Evolutionary conservation across 2,888 invertebrate genomes (phyloP), one percentile per base, ranked within the genome.

Genomic region (Agonum fuliginosum): DNA sequence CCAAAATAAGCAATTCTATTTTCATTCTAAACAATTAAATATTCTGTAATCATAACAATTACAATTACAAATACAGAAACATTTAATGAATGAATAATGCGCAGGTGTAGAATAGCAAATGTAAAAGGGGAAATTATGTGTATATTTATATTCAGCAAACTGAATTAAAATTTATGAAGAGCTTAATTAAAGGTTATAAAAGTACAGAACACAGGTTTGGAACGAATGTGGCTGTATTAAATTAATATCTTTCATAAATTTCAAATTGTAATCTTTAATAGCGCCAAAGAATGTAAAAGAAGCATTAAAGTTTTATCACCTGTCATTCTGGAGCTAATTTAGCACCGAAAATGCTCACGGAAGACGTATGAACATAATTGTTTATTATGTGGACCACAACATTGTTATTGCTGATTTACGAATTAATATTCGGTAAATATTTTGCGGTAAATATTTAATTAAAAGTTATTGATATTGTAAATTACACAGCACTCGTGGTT

Each of bases 81-180:
- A n/a, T n/a, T n/a, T n/a, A n/a, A n/a, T n/a, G n/a, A n/a, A n/a
- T n/a, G n/a, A n/a, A n/a, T n/a, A n/a, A n/a, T n/a, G n/a, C n/a
- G n/a, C n/a, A n/a, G n/a, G n/a, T n/a, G n/a, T n/a, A n/a, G n/a
- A n/a, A n/a, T n/a, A n/a, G n/a, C n/a, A n/a, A n/a, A n/a, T n/a
- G n/a, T n/a, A n/a, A n/a, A n/a, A n/a, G 1, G 12, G n/a, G 37
- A 12, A 37, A 37, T 20, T 20, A 19, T 48, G 4, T 19, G 20
- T 20, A 48, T 48, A 48, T 48, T 48, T 20, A 37, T 37, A 48
- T n/a, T 20, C 48, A 48, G 0, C 12, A 24, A 24, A 54, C 22
- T 27, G 12, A 54, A 54, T 54, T 54, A 54, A 54, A 54, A 54
- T 54, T 54, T 54, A 54, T 54, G 54, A 54, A 54, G 54, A 54